These are phyloP conservation scores for Trinectes maculatus DNA, from an alignment of 2,113 vertebrate species.

Conservation along the genomic window DNA sequence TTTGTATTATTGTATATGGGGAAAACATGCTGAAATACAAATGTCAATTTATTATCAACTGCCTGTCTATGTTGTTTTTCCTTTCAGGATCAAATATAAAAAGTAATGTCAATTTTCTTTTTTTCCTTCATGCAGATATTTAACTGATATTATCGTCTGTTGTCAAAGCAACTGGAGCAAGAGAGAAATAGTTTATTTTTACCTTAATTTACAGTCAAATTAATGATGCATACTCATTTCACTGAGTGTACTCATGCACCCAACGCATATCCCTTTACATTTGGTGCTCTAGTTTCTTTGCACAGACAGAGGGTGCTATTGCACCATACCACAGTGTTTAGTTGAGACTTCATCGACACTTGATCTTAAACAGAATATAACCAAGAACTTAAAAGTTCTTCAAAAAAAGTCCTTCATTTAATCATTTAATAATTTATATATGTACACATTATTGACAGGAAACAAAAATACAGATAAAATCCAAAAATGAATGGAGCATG, in stretches of 20 bases:
- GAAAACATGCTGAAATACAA: slow-evolving; percentile 42
- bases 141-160: slow-evolving; percentile 32
- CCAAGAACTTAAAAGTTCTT: background rate
- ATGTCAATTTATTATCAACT: slow-evolving; percentile 38
- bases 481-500: background rate
- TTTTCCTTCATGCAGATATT: slow-evolving; percentile 6
- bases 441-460: slow-evolving; percentile 29
- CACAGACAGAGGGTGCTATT: slow-evolving; percentile 24
- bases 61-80: slow-evolving; percentile 36
- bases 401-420: slow-evolving; percentile 33
- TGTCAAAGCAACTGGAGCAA: background rate
- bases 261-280: background rate
- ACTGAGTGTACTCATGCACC: background rate
- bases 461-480: slow-evolving; percentile 1
- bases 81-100: slow-evolving; percentile 29
- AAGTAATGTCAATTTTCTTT: slow-evolving; percentile 14
- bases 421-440: slow-evolving; percentile 24
- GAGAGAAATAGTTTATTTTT: slow-evolving; percentile 17
- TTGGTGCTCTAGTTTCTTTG: slow-evolving; percentile 5
- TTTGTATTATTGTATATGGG: slow-evolving; percentile 33
- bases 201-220: background rate
- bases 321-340: background rate
- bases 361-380: too few relatives aligned
- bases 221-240: slow-evolving; percentile 1
- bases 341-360: background rate